Evolutionary conservation across 2,888 invertebrate species (phyloP).

Genomic region (Sclerodermus sp.): DNA sequence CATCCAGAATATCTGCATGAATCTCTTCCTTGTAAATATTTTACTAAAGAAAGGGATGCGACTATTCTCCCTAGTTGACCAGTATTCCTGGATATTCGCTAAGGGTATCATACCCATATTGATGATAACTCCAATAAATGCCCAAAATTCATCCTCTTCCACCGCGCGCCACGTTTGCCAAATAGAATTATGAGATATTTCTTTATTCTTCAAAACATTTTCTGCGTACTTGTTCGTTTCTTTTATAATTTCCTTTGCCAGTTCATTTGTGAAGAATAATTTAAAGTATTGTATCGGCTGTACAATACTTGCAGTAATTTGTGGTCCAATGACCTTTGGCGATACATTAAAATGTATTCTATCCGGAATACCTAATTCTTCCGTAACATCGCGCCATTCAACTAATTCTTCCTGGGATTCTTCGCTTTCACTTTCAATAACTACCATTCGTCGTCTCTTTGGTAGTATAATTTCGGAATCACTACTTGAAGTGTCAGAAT

Average conservation of each 20-base stretch:
- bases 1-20: slow-evolving; percentile 23
- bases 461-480: slow-evolving; percentile 3
- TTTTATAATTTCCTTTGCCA: slow-evolving; percentile 9
- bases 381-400: slow-evolving; percentile 8
- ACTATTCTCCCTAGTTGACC: slow-evolving; percentile 15
- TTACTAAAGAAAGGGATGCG: slow-evolving; percentile 13
- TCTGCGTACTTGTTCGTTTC: slow-evolving; percentile 10
- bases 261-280: slow-evolving; percentile 15
- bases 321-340: slow-evolving; percentile 15
- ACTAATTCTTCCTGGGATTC: slow-evolving; percentile 2
- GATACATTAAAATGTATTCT: slow-evolving; percentile 16
- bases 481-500: slow-evolving; percentile 8
- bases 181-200: slow-evolving; percentile 10
- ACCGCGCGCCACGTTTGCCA: slow-evolving; percentile 13
- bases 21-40: slow-evolving; percentile 18
- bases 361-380: slow-evolving; percentile 6
- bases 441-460: slow-evolving; percentile 1
- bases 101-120: slow-evolving; percentile 23
- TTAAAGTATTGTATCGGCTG: slow-evolving; percentile 16
- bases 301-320: slow-evolving; percentile 13
- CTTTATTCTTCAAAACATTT: slow-evolving; percentile 4
- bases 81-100: slow-evolving; percentile 24
- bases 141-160: slow-evolving; percentile 22
- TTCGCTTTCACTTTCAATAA: slow-evolving; percentile 6
- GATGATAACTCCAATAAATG: slow-evolving; percentile 25